Percentiles rank a stretch among this genome's conserved stretches.
Conservation (phyloP, 2,113 vertebrate genomes). For the Alethe diademata region DNA sequence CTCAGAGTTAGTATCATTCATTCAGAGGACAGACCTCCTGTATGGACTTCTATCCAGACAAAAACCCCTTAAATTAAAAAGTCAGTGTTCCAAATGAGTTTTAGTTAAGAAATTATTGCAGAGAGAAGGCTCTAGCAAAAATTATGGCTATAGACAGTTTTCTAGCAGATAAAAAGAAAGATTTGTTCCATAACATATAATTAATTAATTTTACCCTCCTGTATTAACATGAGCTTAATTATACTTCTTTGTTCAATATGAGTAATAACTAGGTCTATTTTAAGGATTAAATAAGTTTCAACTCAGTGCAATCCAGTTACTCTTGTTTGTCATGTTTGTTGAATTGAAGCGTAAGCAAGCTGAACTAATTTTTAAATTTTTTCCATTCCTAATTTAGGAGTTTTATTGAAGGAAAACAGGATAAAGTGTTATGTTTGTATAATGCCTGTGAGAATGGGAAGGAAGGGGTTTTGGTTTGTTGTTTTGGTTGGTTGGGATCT, state of each 20-base stretch:
- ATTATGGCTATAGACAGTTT: background rate
- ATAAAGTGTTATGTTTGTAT: background rate
- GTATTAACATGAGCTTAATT: background rate
- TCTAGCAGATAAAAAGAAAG: background rate
- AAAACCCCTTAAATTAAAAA: background rate
- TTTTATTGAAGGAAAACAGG: background rate
- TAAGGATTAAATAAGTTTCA: background rate
- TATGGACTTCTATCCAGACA: background rate
- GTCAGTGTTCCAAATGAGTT: background rate
- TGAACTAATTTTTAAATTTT: background rate
- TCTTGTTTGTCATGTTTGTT: background rate
- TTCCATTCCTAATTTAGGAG: background rate
- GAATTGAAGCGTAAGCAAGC: background rate
- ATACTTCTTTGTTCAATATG: background rate
- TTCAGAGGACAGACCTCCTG: background rate
- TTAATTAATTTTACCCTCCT: background rate
- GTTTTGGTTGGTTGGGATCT: background rate
- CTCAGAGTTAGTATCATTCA: background rate
- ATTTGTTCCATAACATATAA: background rate
- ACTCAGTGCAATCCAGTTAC: background rate
- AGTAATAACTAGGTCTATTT: background rate
- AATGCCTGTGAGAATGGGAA: background rate
- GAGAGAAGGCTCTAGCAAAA: background rate
- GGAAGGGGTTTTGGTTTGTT: background rate
- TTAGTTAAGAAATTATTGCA: background rate